Base-by-base conservation (phyloP, 2,888 invertebrate genomes). In the Platycnemis pennipes region DNA sequence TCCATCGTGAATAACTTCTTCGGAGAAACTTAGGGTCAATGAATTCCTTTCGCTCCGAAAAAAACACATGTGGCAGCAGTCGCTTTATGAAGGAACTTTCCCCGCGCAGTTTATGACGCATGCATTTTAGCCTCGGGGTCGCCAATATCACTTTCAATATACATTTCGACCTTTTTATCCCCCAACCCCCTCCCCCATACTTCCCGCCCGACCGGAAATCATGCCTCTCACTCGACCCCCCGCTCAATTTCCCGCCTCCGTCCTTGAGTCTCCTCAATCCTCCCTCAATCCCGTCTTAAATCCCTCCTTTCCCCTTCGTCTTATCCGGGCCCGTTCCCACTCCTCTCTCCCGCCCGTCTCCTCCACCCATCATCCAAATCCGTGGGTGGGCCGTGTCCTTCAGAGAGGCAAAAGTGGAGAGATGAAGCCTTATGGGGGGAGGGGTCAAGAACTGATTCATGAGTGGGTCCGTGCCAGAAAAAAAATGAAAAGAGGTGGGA, bases 401-500 rank as follows among this genome's bases (percentile, higher is more conserved):
- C n/a, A 31, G 11, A 31, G 11, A 22, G 49, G 46, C 46, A 31
- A 88, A 88, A 88, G 45, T 88, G 46, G n/a, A 88, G 49, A n/a
- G 49, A 49, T 88, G 49, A 46, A 87, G 87, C 87, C 77, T 77
- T 77, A 77, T 3, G 45, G 46, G 46, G 88, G 46, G n/a, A 46
- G 45, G 46, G 46, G 88, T 88, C 46, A 46, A 46, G 44, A 44
- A 42, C 44, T 86, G 42, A 86, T 86, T 86, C 86, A 88, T 49
- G 49, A 63, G 44, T 13, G 46, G 45, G 26, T 49, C 26, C 49
- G 11, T 0, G 31, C 0, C n/a, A 46, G 49, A 44, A 46, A 88
- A 46, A 87, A 42, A 26, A 63, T 63, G 26, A 0, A 26, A 16
- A 63, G 26, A 26, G 26, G 63, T 26, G 2, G 63, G 63, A 22